phyloP scores from a whole-genome alignment of 2,797 vertebrate species.

The Oceanodroma leucorhoa region DNA sequence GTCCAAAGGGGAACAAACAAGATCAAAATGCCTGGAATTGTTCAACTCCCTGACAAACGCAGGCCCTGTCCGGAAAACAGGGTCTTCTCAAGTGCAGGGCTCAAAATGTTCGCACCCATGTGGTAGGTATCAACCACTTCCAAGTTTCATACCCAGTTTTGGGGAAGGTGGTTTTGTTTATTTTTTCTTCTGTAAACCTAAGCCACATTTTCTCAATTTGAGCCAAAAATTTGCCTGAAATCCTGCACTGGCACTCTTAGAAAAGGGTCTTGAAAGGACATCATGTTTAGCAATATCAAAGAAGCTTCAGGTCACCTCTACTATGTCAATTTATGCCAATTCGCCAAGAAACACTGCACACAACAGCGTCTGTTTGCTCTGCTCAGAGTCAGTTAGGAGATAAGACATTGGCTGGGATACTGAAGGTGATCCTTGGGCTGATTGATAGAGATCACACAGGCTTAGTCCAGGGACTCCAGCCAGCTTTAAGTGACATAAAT shows the following conservation, averaged over 20 bases:
- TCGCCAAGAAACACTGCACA: background rate
- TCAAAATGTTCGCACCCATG: background rate
- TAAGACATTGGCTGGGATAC: background rate
- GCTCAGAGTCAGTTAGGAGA: background rate
- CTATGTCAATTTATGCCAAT: background rate
- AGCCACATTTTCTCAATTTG: background rate
- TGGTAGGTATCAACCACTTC: background rate
- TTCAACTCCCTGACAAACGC: accelerated
- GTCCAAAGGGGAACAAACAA: background rate
- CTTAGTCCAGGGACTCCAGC: constrained; percentile 19
- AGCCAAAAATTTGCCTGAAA: background rate
- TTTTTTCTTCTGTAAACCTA: background rate
- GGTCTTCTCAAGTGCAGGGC: background rate
- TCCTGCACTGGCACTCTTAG: background rate
- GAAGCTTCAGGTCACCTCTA: background rate
- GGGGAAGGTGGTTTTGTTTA: background rate
- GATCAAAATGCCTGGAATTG: background rate
- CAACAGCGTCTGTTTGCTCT: background rate
- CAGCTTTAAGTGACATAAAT: constrained; percentile 18
- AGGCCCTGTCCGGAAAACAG: background rate
- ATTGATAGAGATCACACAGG: constrained; percentile 15
- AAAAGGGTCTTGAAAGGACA: background rate
- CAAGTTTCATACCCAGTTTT: background rate
- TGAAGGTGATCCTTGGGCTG: constrained; percentile 32
- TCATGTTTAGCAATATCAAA: background rate